Conservation (phyloP, 2,888 invertebrate species). For the Isoperla grammatica region DNA sequence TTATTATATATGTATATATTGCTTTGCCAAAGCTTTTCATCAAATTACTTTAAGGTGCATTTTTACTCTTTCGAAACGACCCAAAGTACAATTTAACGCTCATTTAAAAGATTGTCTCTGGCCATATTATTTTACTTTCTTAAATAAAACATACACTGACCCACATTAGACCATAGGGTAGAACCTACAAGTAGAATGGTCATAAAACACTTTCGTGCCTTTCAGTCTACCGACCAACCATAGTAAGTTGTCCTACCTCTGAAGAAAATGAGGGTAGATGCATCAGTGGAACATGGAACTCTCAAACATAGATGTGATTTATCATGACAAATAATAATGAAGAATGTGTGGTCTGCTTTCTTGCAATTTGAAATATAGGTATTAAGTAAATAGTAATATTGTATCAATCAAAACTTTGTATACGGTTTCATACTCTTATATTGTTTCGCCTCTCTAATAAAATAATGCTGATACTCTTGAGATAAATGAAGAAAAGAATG, state of each 20-base stretch:
- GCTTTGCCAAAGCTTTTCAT: constrained; percentile 15
- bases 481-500: neutral
- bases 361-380: constrained; percentile 2
- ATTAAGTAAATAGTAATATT: neutral
- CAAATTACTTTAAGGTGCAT: constrained; percentile 3
- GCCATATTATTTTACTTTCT: neutral
- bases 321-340: constrained; percentile 6
- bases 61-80: neutral
- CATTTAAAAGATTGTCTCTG: neutral
- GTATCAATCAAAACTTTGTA: constrained; percentile 5
- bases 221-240: neutral
- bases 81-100: constrained; percentile 13
- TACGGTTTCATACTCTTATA: constrained; percentile 4
- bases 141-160: neutral
- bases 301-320: constrained; percentile 5
- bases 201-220: constrained; percentile 14
- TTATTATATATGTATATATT: constrained; percentile 3
- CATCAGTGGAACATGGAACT: neutral
- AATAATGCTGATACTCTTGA: neutral
- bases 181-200: neutral
- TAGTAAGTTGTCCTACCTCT: neutral
- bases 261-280: neutral
- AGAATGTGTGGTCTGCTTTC: constrained; percentile 2
- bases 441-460: neutral
- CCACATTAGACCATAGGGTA: neutral